Evolutionary conservation across 2,888 invertebrate genomes (phyloP), one percentile per base, ranked within the genome.

Genomic region (Acleris sparsana): DNA sequence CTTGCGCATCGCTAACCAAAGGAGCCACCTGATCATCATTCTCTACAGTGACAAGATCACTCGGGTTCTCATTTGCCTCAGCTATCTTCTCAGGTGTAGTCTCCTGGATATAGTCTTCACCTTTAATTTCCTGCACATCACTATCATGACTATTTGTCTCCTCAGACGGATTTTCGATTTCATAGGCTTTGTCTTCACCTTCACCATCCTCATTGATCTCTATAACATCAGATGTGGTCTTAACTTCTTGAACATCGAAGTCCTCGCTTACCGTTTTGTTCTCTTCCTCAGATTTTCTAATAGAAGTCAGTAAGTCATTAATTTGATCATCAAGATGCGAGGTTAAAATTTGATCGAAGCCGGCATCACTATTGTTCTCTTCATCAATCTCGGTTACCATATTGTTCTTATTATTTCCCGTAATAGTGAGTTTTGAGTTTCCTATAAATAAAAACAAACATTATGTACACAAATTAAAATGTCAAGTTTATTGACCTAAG

Each of bases 271-370:
- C 33, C 0, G 16, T 48, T 17, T 64, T 64, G n/a, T 56, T 17
- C 1, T 68, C 68, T 29, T 80, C 76, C 18, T 84, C 81, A 0
- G 75, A 70, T 3, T 79, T 72, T 46, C 78, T 76, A 48, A 88
- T 85, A 2, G 83, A 75, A 0, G 79, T 68, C 0, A 89, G 74
- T n/a, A 90, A 72, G 44, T 86, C 83, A 3, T 70, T 72, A 25
- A 88, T 88, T 71, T 89, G 87, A 4, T 76, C 71, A 25, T 88
- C 86, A 2, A 89, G 69, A 25, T 70, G 77, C 11, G 66, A 49
- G 18, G 60, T 59, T 2, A 72, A 53, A 17, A 66, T 43, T 5
- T 68, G 49, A n/a, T 55, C 67, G 16, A 67, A 46, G 6, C 56
- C 49, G 7, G 69, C 51, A 9, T 70, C 69, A 7, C 33, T 22